These are phyloP conservation scores for Cotesia typhae DNA, from an alignment of 1,140 invertebrate genomes.

Conservation along the genomic window DNA sequence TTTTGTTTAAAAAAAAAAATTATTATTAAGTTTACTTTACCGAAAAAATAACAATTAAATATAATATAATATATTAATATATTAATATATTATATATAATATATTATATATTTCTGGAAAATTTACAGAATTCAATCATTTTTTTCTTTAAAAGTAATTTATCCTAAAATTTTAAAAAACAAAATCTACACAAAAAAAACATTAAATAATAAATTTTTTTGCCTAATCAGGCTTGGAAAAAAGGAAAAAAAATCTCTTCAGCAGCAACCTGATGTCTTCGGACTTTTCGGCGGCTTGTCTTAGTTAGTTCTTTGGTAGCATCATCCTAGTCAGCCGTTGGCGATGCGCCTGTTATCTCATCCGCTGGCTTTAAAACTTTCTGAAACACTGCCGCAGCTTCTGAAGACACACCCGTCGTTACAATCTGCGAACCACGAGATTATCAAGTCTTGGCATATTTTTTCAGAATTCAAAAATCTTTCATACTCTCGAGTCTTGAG, in stretches of 20 bases:
- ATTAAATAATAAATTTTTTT: too few species aligned
- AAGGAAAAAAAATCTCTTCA: constrained; percentile 25
- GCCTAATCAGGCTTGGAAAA: constrained; percentile 6
- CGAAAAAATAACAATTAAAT: too few species aligned
- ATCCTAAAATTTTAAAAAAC: neutral
- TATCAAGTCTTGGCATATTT: constrained; percentile 1
- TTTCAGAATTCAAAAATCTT: neutral
- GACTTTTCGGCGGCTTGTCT: constrained; percentile 26
- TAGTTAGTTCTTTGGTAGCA: neutral
- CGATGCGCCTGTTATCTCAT: constrained; percentile 9
- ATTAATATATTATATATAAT: too few species aligned
- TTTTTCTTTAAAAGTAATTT: too few species aligned
- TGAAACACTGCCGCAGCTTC: constrained; percentile 1
- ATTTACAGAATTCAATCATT: too few species aligned
- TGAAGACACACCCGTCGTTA: neutral
- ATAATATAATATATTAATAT: too few species aligned
- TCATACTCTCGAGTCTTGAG: neutral
- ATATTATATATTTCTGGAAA: too few species aligned
- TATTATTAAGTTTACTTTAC: too few species aligned
- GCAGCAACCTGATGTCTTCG: neutral
- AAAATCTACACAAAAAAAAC: neutral
- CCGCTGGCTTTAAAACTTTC: constrained; percentile 1
- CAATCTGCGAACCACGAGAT: neutral
- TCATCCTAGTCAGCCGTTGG: neutral
- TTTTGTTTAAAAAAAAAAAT: too few species aligned